Percentiles rank a stretch among this genome's conserved stretches.
Evolutionary conservation across 2,113 vertebrate genomes (phyloP).

Genomic region (Meles meles): DNA sequence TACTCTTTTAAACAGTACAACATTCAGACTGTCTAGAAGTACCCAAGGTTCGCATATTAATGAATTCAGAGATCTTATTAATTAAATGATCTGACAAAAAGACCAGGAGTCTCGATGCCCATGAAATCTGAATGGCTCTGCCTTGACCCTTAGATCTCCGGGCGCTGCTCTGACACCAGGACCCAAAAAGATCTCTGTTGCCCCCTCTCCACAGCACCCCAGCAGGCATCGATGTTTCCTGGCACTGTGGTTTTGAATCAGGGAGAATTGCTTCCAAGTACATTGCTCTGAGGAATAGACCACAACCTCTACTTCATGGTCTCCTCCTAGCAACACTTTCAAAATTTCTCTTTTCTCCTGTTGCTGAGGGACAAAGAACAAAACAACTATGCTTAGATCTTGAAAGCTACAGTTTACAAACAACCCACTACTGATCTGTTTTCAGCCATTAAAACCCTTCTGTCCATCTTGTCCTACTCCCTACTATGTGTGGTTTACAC

Average conservation of each 20-base stretch:
- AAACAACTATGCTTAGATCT: conserved; percentile 6
- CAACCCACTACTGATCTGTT: conserved; percentile 14
- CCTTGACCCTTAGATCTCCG: neutral
- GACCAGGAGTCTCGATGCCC: neutral
- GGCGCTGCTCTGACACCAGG: neutral
- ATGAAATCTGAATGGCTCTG: neutral
- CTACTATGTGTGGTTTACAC: neutral
- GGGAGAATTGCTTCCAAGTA: neutral
- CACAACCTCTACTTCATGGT: neutral
- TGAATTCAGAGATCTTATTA: neutral
- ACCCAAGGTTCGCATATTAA: neutral
- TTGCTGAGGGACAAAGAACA: neutral
- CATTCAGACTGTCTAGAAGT: neutral
- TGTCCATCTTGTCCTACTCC: neutral
- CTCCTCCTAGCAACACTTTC: neutral
- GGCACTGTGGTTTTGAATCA: neutral
- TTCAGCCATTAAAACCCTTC: neutral
- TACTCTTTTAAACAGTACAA: neutral
- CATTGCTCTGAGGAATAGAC: neutral
- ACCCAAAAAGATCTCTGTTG: no score
- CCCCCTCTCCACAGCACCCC: neutral
- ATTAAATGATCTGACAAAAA: neutral
- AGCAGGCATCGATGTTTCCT: neutral
- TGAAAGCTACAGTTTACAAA: neutral
- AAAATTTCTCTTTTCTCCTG: neutral